These are phyloP conservation scores for Maccullochella peelii DNA, from an alignment of 2,113 vertebrate species.

Conservation along the genomic window DNA sequence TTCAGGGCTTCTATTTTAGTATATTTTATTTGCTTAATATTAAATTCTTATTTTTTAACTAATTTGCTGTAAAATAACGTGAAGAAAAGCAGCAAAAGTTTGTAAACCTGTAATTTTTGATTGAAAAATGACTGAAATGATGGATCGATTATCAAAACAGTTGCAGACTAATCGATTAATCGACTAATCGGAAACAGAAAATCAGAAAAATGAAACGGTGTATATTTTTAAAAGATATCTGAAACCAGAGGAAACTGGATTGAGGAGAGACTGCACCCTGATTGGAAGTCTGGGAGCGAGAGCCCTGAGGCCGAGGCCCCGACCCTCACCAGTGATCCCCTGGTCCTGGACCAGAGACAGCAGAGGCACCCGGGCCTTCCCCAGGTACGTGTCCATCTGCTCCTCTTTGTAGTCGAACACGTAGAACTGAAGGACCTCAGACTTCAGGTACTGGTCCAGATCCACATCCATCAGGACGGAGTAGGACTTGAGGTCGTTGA, in stretches of 20 bases:
- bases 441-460: slow-evolving; percentile 88
- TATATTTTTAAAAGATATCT: too few species aligned
- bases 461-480: slow-evolving; percentile 84
- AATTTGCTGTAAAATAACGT: neutral
- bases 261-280: neutral
- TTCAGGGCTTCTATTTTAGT: neutral
- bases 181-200: too few species aligned
- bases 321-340: slow-evolving; percentile 84
- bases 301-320: too few species aligned
- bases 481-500: slow-evolving; percentile 87
- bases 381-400: slow-evolving; percentile 85
- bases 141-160: too few species aligned
- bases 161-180: too few species aligned
- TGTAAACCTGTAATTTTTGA: too few species aligned
- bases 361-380: slow-evolving; percentile 89
- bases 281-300: neutral
- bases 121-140: too few species aligned
- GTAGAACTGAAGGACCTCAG: slow-evolving; percentile 86
- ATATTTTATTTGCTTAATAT: too few species aligned
- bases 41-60: neutral
- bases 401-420: slow-evolving; percentile 90
- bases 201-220: too few species aligned
- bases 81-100: neutral
- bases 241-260: neutral
- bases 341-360: slow-evolving; percentile 86